phyloP scores from a whole-genome alignment of 2,888 invertebrate genomes.

The Terebella lapidaria region DNA sequence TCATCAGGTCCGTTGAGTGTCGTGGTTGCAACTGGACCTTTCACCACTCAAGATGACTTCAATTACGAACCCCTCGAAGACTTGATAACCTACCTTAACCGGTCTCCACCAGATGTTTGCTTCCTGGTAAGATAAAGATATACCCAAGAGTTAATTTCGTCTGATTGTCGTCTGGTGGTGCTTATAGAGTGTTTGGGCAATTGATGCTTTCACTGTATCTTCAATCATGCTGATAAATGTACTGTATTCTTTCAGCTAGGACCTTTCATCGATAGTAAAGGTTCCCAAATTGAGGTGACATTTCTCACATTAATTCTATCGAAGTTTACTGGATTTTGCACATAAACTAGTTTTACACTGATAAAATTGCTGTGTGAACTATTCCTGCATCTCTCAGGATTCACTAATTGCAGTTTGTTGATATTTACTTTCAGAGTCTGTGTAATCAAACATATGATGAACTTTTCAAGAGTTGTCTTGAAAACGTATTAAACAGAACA shows the following conservation, averaged over 20 bases:
- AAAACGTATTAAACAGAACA: neutral
- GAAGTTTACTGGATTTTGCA: too few species aligned
- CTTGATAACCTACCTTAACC: slow-evolving; percentile 65
- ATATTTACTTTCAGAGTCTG: too few species aligned
- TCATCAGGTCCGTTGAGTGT: slow-evolving; percentile 48
- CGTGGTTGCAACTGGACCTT: slow-evolving; percentile 78
- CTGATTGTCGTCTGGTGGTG: too few species aligned
- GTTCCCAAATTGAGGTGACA: slow-evolving; percentile 26
- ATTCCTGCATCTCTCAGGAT: too few species aligned
- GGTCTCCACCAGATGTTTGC: slow-evolving; percentile 68
- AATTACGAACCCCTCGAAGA: slow-evolving; percentile 77
- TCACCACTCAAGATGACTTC: slow-evolving; percentile 71
- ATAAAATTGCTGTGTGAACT: too few species aligned
- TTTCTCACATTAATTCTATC: too few species aligned
- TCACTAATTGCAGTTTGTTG: too few species aligned
- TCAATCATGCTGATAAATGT: neutral
- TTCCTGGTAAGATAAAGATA: slow-evolving; percentile 63
- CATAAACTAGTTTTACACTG: too few species aligned
- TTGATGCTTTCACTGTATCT: neutral
- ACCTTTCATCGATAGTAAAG: slow-evolving; percentile 71
- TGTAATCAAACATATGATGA: slow-evolving; percentile 71
- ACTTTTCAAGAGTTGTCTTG: slow-evolving; percentile 64
- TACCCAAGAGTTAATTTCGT: too few species aligned
- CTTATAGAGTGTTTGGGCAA: too few species aligned
- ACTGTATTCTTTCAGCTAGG: slow-evolving; percentile 59